A percentile compares a stretch with the other conserved stretches of the same genome.
Evolutionary conservation across 2,888 invertebrate species (phyloP).

Genomic region (Diplazon laetatorius): DNA sequence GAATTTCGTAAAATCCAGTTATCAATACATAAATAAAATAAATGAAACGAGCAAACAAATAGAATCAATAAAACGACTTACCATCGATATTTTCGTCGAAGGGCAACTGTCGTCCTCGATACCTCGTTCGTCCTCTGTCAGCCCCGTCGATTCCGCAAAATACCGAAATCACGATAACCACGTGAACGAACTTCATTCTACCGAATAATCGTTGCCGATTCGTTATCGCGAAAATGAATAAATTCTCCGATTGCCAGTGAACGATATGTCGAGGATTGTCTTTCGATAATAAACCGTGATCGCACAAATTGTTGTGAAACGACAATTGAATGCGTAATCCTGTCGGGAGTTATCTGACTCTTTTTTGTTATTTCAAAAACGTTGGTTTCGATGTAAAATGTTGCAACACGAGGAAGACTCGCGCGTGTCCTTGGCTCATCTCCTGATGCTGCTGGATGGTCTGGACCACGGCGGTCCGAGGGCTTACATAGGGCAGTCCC

Average conservation of each 20-base stretch:
- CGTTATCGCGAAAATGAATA: too few relatives aligned
- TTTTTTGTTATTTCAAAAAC: too few relatives aligned
- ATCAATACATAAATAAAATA: too few relatives aligned
- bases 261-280: too few relatives aligned
- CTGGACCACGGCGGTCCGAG: slow-evolving; percentile 81
- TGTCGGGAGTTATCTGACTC: slow-evolving; percentile 27
- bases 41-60: background rate
- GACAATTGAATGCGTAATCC: slow-evolving; percentile 54
- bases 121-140: slow-evolving; percentile 59
- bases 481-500: slow-evolving; percentile 82
- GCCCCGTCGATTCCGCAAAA: slow-evolving; percentile 67
- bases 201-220: background rate
- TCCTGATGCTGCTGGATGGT: slow-evolving; percentile 82
- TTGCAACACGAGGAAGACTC: slow-evolving; percentile 50
- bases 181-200: slow-evolving; percentile 67
- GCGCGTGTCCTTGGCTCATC: slow-evolving; percentile 77
- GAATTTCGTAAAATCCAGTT: too few relatives aligned
- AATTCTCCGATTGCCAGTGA: background rate
- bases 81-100: slow-evolving; percentile 73
- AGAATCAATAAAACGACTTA: slow-evolving; percentile 62
- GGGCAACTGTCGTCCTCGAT: slow-evolving; percentile 70
- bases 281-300: slow-evolving; percentile 18
- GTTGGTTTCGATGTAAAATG: slow-evolving; percentile 42
- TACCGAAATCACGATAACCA: slow-evolving; percentile 65
- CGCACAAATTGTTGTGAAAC: slow-evolving; percentile 12